These are phyloP conservation scores for Streptopelia turtur DNA, from an alignment of 2,797 vertebrate species.

Conservation along the genomic window DNA sequence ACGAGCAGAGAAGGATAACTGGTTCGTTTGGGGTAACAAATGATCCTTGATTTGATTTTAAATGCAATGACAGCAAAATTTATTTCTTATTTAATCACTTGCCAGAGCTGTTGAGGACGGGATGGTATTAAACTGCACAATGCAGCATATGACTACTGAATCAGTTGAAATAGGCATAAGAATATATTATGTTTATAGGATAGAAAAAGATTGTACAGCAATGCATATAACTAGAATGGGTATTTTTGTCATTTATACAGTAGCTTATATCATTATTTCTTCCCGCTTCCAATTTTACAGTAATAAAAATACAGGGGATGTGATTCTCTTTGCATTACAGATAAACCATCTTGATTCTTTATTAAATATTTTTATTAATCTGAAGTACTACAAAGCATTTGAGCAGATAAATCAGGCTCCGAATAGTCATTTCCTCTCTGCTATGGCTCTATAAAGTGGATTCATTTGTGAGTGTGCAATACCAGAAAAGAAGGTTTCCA, in stretches of 20 bases:
- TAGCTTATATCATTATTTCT: conserved; percentile 68
- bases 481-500: conserved; percentile 17
- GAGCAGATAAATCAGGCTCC: conserved; percentile 56
- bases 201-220: conserved; percentile 19
- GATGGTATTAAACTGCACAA: conserved; percentile 61
- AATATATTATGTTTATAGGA: conserved; percentile 76
- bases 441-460: conserved; percentile 50
- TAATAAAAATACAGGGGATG: conserved; percentile 75
- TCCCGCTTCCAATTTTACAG: conserved; percentile 71
- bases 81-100: conserved; percentile 81
- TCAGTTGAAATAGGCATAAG: conserved; percentile 39
- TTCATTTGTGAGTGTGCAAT: not conserved
- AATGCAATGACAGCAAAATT: conserved; percentile 79
- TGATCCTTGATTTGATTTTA: conserved; percentile 83
- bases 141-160: conserved; percentile 61
- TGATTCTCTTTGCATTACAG: conserved; percentile 75
- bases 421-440: conserved; percentile 27
- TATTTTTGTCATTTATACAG: conserved; percentile 74
- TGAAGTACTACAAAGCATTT: conserved; percentile 63
- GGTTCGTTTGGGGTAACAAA: conserved; percentile 80
- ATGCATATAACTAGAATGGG: conserved; percentile 52
- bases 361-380: conserved; percentile 80
- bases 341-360: conserved; percentile 77
- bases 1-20: conserved; percentile 71
- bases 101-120: conserved; percentile 61